Evolutionary conservation across 2,113 vertebrate genomes (phyloP).

Genomic region (Phrynosoma blainvillii): DNA sequence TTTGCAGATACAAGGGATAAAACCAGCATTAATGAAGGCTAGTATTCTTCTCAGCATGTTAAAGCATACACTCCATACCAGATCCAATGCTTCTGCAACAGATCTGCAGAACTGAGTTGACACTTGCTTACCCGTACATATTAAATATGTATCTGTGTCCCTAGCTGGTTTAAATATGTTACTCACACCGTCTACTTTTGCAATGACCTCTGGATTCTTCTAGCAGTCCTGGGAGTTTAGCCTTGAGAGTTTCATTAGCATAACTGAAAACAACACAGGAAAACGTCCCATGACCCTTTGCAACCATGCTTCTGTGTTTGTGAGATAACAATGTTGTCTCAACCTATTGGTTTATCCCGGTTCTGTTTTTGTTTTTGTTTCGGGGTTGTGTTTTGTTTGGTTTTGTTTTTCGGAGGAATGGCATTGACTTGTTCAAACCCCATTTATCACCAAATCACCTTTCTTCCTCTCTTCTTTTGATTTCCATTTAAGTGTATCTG

Average conservation of each 20-base stretch:
- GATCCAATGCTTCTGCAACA: not conserved
- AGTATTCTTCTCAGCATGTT: not conserved
- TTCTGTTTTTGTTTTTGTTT: not conserved
- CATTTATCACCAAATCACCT: not conserved
- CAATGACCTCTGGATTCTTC: not conserved
- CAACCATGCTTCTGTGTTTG: not conserved
- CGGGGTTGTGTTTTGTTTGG: not conserved
- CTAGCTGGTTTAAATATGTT: no score
- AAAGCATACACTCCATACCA: not conserved
- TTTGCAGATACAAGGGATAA: no score
- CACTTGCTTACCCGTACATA: not conserved
- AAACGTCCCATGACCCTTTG: not conserved
- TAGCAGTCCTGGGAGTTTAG: not conserved
- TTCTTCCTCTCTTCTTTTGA: not conserved
- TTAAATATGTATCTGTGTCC: no score
- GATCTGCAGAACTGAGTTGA: not conserved
- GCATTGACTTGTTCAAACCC: not conserved
- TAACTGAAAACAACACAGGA: not conserved
- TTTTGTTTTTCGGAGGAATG: not conserved
- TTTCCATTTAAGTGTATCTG: conserved; percentile 2
- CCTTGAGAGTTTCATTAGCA: not conserved
- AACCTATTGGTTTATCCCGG: no score
- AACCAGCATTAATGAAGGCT: no score
- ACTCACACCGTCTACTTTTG: not conserved
- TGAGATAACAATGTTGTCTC: not conserved